Conservation (phyloP, 1,140 invertebrate species). For the Aphelinus atriplicis region DNA sequence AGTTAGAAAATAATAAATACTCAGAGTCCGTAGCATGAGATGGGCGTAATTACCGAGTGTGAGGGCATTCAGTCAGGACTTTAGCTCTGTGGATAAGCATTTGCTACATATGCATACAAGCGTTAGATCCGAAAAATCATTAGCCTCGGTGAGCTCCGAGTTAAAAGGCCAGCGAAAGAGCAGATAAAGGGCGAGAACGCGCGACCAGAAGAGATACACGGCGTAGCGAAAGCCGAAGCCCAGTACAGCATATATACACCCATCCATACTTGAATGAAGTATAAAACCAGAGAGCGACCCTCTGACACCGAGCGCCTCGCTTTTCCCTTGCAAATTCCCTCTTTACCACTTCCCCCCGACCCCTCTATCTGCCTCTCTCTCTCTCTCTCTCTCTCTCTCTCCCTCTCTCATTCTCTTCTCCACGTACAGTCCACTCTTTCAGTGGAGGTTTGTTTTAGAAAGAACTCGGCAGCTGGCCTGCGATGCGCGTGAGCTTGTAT, state of each 20-base stretch:
- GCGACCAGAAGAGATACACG: background rate
- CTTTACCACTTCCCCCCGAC: constrained; percentile 61
- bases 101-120: background rate
- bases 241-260: background rate
- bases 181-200: constrained; percentile 15
- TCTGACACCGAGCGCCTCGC: constrained; percentile 57
- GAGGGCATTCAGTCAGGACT: too few relatives aligned
- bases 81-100: background rate
- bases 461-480: constrained; percentile 52
- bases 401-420: too few relatives aligned
- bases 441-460: constrained; percentile 61
- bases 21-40: too few relatives aligned
- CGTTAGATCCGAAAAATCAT: constrained; percentile 21
- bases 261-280: constrained; percentile 27
- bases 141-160: constrained; percentile 2
- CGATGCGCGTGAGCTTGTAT: constrained; percentile 29
- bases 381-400: constrained; percentile 40
- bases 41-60: too few relatives aligned
- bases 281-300: constrained; percentile 46
- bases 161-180: constrained; percentile 18
- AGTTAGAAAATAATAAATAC: too few relatives aligned
- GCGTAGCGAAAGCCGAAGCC: background rate
- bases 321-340: constrained; percentile 65
- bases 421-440: too few relatives aligned
- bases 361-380: constrained; percentile 49